Percentiles rank a stretch among this genome's conserved stretches.
phyloP scores from a whole-genome alignment of 2,797 vertebrate genomes.

The Adrianichthys oophorus region DNA sequence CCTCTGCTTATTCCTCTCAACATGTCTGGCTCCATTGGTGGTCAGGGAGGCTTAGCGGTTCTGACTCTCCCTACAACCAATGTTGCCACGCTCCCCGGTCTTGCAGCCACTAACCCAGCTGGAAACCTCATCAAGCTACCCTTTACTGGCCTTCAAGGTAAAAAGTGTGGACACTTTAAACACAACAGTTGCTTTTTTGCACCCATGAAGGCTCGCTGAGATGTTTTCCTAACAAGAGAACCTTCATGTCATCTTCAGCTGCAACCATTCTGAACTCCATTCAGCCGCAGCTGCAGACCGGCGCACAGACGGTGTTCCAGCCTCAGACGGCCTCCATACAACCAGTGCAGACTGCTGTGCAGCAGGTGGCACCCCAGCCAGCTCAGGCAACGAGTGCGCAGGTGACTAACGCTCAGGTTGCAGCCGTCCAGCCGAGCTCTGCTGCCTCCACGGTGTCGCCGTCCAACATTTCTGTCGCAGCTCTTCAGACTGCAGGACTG shows the following conservation, averaged over 20 bases:
- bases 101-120: constrained; percentile 82
- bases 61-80: constrained; percentile 92
- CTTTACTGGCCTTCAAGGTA: constrained; percentile 90
- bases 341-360: constrained; percentile 62
- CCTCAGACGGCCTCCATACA: constrained; percentile 76
- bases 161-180: constrained; percentile 14
- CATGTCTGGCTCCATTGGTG: constrained; percentile 90
- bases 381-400: constrained; percentile 72
- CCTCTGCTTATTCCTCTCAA: constrained; percentile 95
- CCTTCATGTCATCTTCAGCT: constrained; percentile 68
- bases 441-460: constrained; percentile 75
- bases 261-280: constrained; percentile 86
- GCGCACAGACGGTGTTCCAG: constrained; percentile 78
- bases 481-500: constrained; percentile 88
- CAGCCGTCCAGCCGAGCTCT: constrained; percentile 64
- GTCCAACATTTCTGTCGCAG: constrained; percentile 80
- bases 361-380: constrained; percentile 67
- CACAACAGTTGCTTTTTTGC: too few relatives aligned
- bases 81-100: constrained; percentile 88
- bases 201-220: not conserved
- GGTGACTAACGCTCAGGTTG: constrained; percentile 70
- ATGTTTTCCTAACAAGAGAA: not conserved
- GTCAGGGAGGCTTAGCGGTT: constrained; percentile 91
- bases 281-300: constrained; percentile 82
- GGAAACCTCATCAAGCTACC: constrained; percentile 91